Evolutionary conservation across 2,797 vertebrate species (phyloP), one percentile per base, ranked within the genome.

Genomic region (Hypotaenidia okinawae): DNA sequence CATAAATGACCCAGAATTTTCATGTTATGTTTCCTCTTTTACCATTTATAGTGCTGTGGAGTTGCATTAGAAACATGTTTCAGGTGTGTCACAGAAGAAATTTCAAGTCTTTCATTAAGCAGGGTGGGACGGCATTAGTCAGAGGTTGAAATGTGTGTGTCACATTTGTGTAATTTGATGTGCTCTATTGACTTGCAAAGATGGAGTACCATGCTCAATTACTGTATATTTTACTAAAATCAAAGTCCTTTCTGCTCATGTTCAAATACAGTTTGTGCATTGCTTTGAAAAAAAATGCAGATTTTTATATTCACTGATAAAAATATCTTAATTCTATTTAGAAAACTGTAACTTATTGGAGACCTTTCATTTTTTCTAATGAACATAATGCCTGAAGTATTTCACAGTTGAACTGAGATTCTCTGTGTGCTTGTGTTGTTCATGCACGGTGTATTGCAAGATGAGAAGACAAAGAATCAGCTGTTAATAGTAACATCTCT

Each of bases 71-170:
- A 61, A 67, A 43, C 16, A 2, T 25, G n/a, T 63, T 86, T 83
- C 95, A 97, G 92, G 91, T 92, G 87, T 66, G 92, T 96, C 87
- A 88, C 45, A 82, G 67, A 52, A 96, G 83, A 93, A 67, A 78
- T 75, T 49, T 85, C 45, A 66, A 43, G 74, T 73, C 94, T 97
- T 95, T 97, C 84, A 97, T 97, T 97, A 97, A 63, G 83, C 49
- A 85, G 97, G 97, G 97, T 96, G 96, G 92, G 73, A 93, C 91
- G 4, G 89, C 47, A 47, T 96, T 96, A 97, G 80, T 97, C 96
- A 96, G 89, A 93, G 43, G 32, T 35, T 79, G 87, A 64, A 88
- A 87, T 45, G 76, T 1, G 2, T 89, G 93, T 95, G 90, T 95
- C 94, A 94, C 55, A 6, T 47, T 76, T 81, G 51, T 57, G 24